A percentile compares a stretch with the other conserved stretches of the same genome.
phyloP scores from a whole-genome alignment of 2,797 vertebrate species.

The Enteromius mattozi region DNA sequence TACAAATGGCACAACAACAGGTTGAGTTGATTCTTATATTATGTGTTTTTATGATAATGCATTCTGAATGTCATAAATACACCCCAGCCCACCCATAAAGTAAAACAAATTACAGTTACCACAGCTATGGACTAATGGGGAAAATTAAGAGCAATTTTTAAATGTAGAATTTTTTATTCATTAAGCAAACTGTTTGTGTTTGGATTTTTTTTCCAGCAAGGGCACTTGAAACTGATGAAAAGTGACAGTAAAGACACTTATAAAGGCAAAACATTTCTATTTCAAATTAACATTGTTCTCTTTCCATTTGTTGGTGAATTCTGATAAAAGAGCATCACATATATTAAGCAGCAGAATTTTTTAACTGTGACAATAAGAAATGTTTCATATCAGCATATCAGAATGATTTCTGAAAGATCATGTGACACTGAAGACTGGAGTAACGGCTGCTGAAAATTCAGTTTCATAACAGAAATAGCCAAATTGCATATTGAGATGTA shows the following conservation, averaged over 20 bases:
- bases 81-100: neutral
- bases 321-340: neutral
- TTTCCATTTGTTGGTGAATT: neutral
- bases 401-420: neutral
- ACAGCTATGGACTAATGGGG: neutral
- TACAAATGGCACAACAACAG: constrained; percentile 42
- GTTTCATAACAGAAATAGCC: neutral
- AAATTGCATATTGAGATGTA: neutral
- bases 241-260: neutral
- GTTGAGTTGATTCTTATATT: constrained; percentile 11
- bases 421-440: neutral
- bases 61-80: constrained; percentile 37
- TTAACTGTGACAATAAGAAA: neutral
- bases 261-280: too few relatives aligned
- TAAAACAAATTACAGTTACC: neutral
- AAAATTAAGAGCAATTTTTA: neutral
- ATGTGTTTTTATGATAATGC: constrained; percentile 38
- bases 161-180: neutral
- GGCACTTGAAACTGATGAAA: neutral
- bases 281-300: neutral
- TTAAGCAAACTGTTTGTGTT: neutral
- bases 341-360: neutral
- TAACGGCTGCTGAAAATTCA: neutral
- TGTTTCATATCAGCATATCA: neutral
- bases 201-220: neutral